These are phyloP conservation scores for Sphenopsis melanotis DNA, from an alignment of 2,797 vertebrate genomes.

Conservation along the genomic window DNA sequence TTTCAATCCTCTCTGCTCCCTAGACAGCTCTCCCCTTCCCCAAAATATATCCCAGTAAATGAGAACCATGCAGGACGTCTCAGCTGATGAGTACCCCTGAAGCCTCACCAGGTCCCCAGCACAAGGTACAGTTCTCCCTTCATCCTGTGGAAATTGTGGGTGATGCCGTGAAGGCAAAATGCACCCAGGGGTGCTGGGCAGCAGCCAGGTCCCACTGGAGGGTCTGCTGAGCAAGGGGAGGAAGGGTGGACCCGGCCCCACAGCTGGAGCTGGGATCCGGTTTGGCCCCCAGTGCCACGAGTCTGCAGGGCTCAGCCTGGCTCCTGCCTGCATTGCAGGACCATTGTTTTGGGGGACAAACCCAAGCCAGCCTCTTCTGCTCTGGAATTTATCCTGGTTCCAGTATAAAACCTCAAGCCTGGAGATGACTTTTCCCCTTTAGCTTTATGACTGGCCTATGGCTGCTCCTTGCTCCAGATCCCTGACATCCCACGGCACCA, in stretches of 20 bases:
- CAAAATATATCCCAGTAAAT: constrained; percentile 7
- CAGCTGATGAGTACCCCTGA: neutral
- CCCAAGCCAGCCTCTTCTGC: neutral
- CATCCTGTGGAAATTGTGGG: neutral
- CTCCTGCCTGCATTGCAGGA: neutral
- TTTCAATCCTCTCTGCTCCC: neutral
- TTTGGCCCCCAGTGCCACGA: neutral
- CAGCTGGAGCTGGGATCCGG: neutral
- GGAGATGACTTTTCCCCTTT: neutral
- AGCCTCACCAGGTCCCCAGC: neutral
- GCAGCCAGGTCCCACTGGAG: neutral
- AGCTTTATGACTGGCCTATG: neutral
- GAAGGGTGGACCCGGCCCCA: accelerated
- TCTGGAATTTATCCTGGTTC: neutral
- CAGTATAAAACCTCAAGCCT: neutral
- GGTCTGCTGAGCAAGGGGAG: neutral
- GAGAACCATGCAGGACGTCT: constrained; percentile 5
- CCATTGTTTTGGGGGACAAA: constrained; percentile 3
- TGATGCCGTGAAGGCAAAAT: neutral
- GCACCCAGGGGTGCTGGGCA: neutral
- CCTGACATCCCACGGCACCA: accelerated
- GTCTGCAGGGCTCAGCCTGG: neutral
- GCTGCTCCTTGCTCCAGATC: neutral
- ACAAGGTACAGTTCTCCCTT: neutral
- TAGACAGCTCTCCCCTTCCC: constrained; percentile 44